A percentile compares a stretch with the other conserved stretches of the same genome.
These are phyloP conservation scores for Spizella passerina DNA, from an alignment of 2,797 vertebrate genomes.

Conservation along the genomic window DNA sequence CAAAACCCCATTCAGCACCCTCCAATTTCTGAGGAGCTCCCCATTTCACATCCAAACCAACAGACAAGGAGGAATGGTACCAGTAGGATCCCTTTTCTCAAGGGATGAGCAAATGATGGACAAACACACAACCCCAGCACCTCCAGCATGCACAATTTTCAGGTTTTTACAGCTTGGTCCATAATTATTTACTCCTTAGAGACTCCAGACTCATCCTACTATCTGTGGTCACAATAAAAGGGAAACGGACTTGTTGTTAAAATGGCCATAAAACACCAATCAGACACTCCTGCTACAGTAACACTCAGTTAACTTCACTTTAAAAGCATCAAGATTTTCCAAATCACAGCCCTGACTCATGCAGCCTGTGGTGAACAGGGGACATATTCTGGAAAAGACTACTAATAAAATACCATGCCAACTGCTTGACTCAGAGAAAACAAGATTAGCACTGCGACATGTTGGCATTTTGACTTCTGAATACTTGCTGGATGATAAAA, in stretches of 20 bases:
- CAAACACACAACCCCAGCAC: not conserved
- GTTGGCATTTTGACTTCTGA: not conserved
- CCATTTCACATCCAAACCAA: not conserved
- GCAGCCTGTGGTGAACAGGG: not conserved
- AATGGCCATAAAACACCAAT: not conserved
- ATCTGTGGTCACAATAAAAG: not conserved
- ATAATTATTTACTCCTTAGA: not conserved
- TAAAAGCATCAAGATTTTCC: not conserved
- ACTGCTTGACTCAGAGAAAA: slow-evolving; percentile 6
- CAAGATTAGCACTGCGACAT: not conserved
- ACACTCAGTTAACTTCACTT: not conserved
- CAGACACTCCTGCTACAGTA: not conserved
- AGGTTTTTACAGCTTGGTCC: not conserved
- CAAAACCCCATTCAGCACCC: not conserved
- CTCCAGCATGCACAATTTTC: not conserved
- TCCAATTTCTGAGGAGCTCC: not conserved
- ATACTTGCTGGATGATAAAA: not conserved
- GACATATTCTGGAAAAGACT: not conserved
- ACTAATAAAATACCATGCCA: not conserved
- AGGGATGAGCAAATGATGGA: not conserved
- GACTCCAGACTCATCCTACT: not conserved
- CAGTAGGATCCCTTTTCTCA: not conserved
- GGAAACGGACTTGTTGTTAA: not conserved
- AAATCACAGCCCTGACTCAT: not conserved
- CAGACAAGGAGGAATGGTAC: rapidly evolving